phyloP scores from a whole-genome alignment of 2,113 vertebrate genomes.

The Rousettus leschenaultii region DNA sequence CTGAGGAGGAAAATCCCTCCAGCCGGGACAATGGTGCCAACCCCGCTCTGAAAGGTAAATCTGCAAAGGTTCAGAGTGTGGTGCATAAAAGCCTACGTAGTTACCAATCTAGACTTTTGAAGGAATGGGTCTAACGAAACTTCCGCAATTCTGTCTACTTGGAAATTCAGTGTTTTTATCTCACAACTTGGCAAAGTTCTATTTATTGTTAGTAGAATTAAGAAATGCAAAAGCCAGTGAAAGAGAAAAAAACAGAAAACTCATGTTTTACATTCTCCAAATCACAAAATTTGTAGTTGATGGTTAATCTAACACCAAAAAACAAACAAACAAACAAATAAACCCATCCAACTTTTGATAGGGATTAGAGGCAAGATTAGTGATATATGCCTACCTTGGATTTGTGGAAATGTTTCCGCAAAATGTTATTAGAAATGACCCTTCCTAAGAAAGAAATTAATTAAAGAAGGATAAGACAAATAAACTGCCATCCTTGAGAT shows the following conservation, averaged over 20 bases:
- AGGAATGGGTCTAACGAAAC: background rate
- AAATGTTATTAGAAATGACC: conserved; percentile 31
- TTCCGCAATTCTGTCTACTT: background rate
- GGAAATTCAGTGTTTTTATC: background rate
- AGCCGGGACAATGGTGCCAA: background rate
- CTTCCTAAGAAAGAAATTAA: conserved; percentile 34
- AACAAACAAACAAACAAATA: no score
- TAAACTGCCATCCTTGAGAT: background rate
- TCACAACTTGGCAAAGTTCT: background rate
- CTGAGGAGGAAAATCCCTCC: background rate
- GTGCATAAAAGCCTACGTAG: background rate
- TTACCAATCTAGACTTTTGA: background rate
- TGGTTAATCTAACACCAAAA: background rate
- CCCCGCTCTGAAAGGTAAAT: background rate
- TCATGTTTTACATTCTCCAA: background rate
- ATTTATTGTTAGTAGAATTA: background rate
- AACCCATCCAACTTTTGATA: background rate
- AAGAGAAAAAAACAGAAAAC: conserved; percentile 9
- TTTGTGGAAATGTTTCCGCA: background rate
- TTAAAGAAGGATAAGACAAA: conserved; percentile 30
- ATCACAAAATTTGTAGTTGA: background rate
- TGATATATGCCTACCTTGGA: background rate
- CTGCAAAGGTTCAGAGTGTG: background rate
- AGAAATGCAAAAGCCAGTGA: background rate
- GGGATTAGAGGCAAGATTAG: background rate